Evolutionary conservation across 2,888 invertebrate genomes (phyloP).

Genomic region (Psylliodes chrysocephalus): DNA sequence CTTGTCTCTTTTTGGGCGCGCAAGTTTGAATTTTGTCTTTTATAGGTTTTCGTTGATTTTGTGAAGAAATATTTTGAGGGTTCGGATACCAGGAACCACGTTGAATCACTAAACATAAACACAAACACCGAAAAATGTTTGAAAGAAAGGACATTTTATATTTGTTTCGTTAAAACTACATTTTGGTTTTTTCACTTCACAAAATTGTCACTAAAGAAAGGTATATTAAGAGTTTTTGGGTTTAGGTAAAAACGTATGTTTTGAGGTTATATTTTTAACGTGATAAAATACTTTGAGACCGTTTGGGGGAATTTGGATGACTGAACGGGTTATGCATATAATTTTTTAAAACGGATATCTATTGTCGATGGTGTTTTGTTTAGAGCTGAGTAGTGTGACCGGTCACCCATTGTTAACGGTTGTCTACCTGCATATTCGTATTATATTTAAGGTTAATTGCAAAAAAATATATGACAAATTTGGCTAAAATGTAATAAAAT

Average conservation of each 20-base stretch:
- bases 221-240: too few relatives aligned
- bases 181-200: background rate
- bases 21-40: conserved; percentile 42
- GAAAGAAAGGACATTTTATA: conserved; percentile 39
- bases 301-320: conserved; percentile 19
- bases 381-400: conserved; percentile 44
- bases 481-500: too few relatives aligned
- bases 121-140: conserved; percentile 54
- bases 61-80: conserved; percentile 30
- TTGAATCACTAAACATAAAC: conserved; percentile 57
- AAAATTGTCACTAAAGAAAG: background rate
- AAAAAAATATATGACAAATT: background rate
- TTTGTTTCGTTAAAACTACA: background rate
- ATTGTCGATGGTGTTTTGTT: conserved; percentile 46
- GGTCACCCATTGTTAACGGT: conserved; percentile 44
- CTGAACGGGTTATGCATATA: conserved; percentile 35
- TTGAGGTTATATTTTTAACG: background rate
- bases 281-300: conserved; percentile 1
- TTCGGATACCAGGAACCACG: conserved; percentile 59
- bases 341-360: conserved; percentile 49
- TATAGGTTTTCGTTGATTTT: conserved; percentile 36
- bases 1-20: conserved; percentile 34
- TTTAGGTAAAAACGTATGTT: too few relatives aligned
- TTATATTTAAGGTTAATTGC: conserved; percentile 18
- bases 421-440: conserved; percentile 25